A percentile compares a stretch with the other conserved stretches of the same genome.
Evolutionary conservation across 2,113 vertebrate genomes (phyloP).

Genomic region (Pao palembangensis): DNA sequence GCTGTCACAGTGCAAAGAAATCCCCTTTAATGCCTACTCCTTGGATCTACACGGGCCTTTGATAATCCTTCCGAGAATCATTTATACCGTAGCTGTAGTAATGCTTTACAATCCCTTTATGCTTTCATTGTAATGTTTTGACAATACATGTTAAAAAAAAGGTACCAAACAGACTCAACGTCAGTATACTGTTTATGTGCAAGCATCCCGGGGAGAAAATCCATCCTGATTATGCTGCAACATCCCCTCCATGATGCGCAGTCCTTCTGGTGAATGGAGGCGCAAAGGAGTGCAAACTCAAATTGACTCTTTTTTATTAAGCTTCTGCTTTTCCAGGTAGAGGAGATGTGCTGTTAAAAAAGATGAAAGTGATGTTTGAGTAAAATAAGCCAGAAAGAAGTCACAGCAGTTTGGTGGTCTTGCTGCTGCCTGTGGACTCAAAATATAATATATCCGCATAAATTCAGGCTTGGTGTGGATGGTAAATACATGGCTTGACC

Average conservation of each 20-base stretch:
- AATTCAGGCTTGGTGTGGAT: not conserved
- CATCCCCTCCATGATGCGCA: not conserved
- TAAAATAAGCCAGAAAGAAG: not conserved
- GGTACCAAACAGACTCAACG: not conserved
- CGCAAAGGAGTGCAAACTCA: not conserved
- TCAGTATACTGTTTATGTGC: too few species aligned
- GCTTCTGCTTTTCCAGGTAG: not conserved
- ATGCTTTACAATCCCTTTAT: constrained; percentile 44
- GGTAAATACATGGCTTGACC: too few species aligned
- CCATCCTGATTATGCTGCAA: not conserved
- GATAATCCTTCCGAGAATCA: constrained; percentile 43
- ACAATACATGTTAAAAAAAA: constrained; percentile 13
- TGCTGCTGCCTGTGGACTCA: not conserved
- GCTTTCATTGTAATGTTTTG: constrained; percentile 24
- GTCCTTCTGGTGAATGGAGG: not conserved
- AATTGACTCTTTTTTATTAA: not conserved
- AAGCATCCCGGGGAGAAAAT: too few species aligned
- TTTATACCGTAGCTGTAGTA: constrained; percentile 38
- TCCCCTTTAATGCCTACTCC: constrained; percentile 28
- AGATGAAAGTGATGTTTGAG: not conserved
- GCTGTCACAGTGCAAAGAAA: constrained; percentile 38
- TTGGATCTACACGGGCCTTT: constrained; percentile 23
- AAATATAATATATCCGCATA: not conserved
- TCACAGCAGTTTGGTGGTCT: not conserved
- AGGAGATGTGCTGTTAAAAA: not conserved